Conservation (phyloP, 2,113 vertebrate genomes). For the Ariopsis seemanni region DNA sequence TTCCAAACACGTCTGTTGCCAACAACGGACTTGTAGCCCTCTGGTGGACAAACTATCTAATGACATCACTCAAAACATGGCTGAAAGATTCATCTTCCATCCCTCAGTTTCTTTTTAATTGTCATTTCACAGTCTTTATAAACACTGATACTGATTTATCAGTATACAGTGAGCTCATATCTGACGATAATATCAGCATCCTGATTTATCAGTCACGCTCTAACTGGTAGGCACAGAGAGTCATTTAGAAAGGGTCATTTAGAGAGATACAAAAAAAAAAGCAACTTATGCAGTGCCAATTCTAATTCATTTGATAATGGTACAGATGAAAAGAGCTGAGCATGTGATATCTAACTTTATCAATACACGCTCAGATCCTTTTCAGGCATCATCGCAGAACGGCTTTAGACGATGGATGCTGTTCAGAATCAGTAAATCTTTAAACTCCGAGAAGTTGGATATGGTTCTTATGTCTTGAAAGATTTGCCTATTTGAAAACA, state of each 20-base stretch:
- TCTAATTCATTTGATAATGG: not conserved
- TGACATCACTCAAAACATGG: too few relatives aligned
- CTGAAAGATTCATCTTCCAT: too few relatives aligned
- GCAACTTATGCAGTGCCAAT: not conserved
- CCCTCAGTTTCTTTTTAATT: too few relatives aligned
- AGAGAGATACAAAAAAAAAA: too few relatives aligned
- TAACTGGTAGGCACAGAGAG: not conserved
- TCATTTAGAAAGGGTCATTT: not conserved
- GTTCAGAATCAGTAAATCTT: not conserved
- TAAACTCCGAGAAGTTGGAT: not conserved
- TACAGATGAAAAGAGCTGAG: not conserved
- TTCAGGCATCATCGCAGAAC: not conserved
- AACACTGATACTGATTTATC: too few relatives aligned
- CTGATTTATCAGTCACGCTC: too few relatives aligned
- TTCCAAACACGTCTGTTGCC: too few relatives aligned
- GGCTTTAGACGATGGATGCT: not conserved
- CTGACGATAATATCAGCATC: too few relatives aligned
- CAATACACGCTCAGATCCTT: not conserved
- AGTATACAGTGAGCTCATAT: too few relatives aligned
- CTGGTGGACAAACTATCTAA: too few relatives aligned
- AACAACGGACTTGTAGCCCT: too few relatives aligned
- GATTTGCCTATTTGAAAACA: not conserved
- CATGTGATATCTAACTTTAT: not conserved
- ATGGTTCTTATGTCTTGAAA: not conserved
- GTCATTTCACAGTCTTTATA: too few relatives aligned